These are phyloP conservation scores for Chrysolina oricalcia DNA, from an alignment of 2,888 invertebrate species.

Conservation along the genomic window DNA sequence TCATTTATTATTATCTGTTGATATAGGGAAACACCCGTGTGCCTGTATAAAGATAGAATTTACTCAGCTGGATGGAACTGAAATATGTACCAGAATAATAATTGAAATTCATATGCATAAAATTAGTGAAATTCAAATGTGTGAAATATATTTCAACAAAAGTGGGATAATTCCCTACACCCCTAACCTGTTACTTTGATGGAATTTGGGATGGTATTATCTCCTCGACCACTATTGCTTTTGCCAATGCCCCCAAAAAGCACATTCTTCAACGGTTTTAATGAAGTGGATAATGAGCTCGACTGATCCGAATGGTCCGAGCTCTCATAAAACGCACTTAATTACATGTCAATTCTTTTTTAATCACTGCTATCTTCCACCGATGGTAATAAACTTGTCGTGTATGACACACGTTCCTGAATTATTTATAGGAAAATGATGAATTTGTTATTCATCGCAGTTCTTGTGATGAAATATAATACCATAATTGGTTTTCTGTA, in stretches of 20 bases:
- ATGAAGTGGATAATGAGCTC: background rate
- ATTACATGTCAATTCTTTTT: conserved; percentile 14
- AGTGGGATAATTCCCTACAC: too few relatives aligned
- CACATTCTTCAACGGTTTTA: background rate
- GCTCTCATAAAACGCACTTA: conserved; percentile 2
- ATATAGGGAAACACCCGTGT: too few relatives aligned
- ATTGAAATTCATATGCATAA: too few relatives aligned
- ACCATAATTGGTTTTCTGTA: conserved; percentile 33
- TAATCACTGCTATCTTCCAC: conserved; percentile 14
- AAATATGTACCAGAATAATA: too few relatives aligned
- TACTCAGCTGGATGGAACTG: too few relatives aligned
- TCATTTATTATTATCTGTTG: too few relatives aligned
- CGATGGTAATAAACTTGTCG: conserved; percentile 34
- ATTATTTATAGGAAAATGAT: conserved; percentile 31
- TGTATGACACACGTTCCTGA: conserved; percentile 25
- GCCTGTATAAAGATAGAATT: too few relatives aligned
- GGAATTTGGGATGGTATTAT: background rate
- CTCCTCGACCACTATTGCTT: background rate
- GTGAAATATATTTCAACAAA: too few relatives aligned
- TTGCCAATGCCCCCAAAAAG: background rate
- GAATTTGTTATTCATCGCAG: conserved; percentile 22
- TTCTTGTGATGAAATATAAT: conserved; percentile 30
- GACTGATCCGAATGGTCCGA: background rate
- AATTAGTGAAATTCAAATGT: too few relatives aligned
- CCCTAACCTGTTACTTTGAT: too few relatives aligned